Evolutionary conservation across 2,113 vertebrate genomes (phyloP), one percentile per base, ranked within the genome.

Genomic region (Microcebus jonahi): DNA sequence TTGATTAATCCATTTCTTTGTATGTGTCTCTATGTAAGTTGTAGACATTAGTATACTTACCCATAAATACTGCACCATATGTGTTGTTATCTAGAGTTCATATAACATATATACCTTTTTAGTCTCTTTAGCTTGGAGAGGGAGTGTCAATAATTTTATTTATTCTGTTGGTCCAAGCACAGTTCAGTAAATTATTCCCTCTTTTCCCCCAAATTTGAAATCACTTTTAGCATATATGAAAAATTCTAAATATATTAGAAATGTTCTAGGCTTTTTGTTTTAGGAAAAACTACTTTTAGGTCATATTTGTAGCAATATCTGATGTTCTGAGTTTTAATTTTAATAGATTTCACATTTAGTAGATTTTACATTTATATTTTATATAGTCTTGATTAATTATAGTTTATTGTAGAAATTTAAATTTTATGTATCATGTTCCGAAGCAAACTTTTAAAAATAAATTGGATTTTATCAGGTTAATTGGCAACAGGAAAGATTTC

Each of bases 401-500:
- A 91, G 91, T 95, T 96, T 88, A 82, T 94, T 96, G 4, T 5
- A 94, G 80, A 95, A 88, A 83, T 97, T 93, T 65, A 50, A 80
- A 95, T 81, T 87, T 91, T 97, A 70, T 65, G 8, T 96, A 31
- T 88, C 34, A 25, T 88, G n/a, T 87, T 95, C 81, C 89, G 25
- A 90, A 92, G 65, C 27, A 85, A 94, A 95, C 79, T 94, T 95
- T 87, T 92, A 92, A 97, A 79, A 86, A 50, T 90, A 95, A 95
- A 88, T 96, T 94, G 95, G 21, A 77, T 97, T 70, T 96, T 96
- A n/a, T 79, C 91, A 99, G 99, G 99, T 99, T 81, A 99, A 98
- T 97, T 99, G 99, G 99, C 99, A 99, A 96, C 99, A 99, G 97
- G 99, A 99, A 85, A 99, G 99, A 91, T 99, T 99, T 99, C 98